A percentile compares a stretch with the other conserved stretches of the same genome.
phyloP scores from a whole-genome alignment of 2,888 invertebrate genomes.

The Morpho helenor region DNA sequence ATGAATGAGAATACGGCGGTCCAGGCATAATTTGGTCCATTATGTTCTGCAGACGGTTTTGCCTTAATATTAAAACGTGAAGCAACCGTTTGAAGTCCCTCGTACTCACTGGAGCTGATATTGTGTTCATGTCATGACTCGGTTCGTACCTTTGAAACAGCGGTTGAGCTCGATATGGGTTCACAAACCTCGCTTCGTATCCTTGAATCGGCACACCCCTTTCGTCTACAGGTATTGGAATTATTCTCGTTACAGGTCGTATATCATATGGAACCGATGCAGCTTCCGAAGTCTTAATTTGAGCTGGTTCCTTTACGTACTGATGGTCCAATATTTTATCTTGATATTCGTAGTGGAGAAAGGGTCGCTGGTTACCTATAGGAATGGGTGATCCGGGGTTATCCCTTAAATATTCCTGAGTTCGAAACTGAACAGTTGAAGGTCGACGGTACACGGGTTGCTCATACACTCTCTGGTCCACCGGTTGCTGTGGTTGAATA shows the following conservation, averaged over 20 bases:
- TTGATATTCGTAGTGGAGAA: conserved; percentile 70
- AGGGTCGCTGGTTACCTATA: conserved; percentile 73
- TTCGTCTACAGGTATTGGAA: conserved; percentile 68
- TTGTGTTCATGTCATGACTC: conserved; percentile 77
- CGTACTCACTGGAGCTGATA: conserved; percentile 84
- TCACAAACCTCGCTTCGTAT: conserved; percentile 60
- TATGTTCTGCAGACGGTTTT: conserved; percentile 78
- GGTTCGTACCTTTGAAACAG: conserved; percentile 63
- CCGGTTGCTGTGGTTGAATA: conserved; percentile 65
- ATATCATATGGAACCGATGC: conserved; percentile 57
- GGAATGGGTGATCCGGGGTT: conserved; percentile 71
- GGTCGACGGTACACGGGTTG: conserved; percentile 61
- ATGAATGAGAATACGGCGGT: conserved; percentile 47
- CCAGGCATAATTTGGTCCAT: conserved; percentile 69
- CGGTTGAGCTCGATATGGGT: conserved; percentile 50
- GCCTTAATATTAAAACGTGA: conserved; percentile 82
- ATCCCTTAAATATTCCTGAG: conserved; percentile 69
- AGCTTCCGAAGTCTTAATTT: conserved; percentile 50
- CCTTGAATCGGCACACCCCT: conserved; percentile 65
- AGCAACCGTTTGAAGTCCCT: conserved; percentile 84
- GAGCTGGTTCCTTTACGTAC: conserved; percentile 51
- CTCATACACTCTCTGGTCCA: conserved; percentile 58
- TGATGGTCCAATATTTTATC: conserved; percentile 71
- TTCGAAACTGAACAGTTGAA: conserved; percentile 61
- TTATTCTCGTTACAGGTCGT: conserved; percentile 61